phyloP scores from a whole-genome alignment of 2,888 invertebrate species.

The Lingula anatina region DNA sequence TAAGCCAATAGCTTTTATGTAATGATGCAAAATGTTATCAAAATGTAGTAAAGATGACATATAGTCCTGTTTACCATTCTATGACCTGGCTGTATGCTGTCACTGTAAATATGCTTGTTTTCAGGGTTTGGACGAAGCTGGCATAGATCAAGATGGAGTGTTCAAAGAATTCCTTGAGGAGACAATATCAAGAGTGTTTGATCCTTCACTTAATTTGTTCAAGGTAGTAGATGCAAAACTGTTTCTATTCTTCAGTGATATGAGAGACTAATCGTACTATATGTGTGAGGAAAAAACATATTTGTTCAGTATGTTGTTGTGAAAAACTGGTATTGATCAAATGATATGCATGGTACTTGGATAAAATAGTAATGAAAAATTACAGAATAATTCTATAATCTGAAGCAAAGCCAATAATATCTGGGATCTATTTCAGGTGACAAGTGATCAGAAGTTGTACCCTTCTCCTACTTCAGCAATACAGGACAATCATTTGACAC shows the following conservation, averaged over 20 bases:
- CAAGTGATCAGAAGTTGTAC: constrained; percentile 90
- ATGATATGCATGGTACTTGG: not conserved
- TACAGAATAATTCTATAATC: not conserved
- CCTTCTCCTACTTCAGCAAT: constrained; percentile 94
- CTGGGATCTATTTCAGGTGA: constrained; percentile 60
- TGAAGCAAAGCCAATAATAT: too few relatives aligned
- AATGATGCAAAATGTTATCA: too few relatives aligned
- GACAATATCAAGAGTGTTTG: constrained; percentile 93
- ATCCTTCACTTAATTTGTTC: constrained; percentile 93
- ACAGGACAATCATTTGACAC: constrained; percentile 91
- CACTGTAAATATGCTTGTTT: not conserved
- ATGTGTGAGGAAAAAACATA: not conserved
- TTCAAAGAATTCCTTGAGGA: constrained; percentile 97
- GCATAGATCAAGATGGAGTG: constrained; percentile 99
- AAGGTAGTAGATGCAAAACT: constrained; percentile 45
- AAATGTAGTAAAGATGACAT: too few relatives aligned
- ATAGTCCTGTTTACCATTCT: too few relatives aligned
- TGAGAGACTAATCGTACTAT: not conserved
- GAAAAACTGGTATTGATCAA: too few relatives aligned
- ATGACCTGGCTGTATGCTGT: too few relatives aligned
- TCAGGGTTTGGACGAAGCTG: constrained; percentile 77
- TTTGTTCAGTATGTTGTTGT: not conserved
- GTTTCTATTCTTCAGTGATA: not conserved
- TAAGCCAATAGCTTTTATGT: too few relatives aligned
- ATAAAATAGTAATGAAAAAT: not conserved